Evolutionary conservation across 2,797 vertebrate genomes (phyloP), one percentile per base, ranked within the genome.

Genomic region (Rhinogobio ventralis): DNA sequence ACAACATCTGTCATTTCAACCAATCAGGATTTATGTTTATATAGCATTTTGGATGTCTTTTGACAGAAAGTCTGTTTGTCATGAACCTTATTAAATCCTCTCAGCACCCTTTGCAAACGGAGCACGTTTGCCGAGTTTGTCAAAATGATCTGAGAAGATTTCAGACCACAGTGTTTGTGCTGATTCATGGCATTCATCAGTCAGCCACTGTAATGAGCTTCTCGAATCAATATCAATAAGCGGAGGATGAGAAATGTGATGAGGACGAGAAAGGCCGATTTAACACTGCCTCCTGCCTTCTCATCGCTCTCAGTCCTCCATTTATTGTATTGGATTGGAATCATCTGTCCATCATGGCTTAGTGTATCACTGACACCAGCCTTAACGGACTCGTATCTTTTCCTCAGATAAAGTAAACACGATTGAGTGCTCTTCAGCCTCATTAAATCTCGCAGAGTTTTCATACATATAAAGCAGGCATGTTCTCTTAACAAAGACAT

Each of bases 181-280:
- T 81, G 89, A 87, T 87, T 84, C 81, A 84, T 82, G 64, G 86
- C 86, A 46, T 85, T 87, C 88, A 86, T 87, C 89, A 88, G 79
- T 67, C 72, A 76, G 60, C 73, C 42, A 79, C 71, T 68, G 81
- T 89, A 86, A 88, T 85, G 84, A 87, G 87, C 84, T 89, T 84
- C 86, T 88, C 82, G 81, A 88, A 80, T 88, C 89, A 86, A 85
- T 87, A 90, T 87, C 89, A 90, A 87, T 90, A 84, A 88, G 81
- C 81, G 6, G 74, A 77, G 86, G 71, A 84, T 86, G 75, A 88
- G 86, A 86, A 84, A 83, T 73, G 81, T 82, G 84, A 87, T 87
- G 89, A 85, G 86, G 86, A 83, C n/a, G 78, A 88, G 83, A 66
- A 62, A 67, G 89, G 62, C 67, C 84, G 71, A 86, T 90, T 82